phyloP scores from a whole-genome alignment of 92 coral and sea anemone species.

The Zoanthus sociatus region DNA sequence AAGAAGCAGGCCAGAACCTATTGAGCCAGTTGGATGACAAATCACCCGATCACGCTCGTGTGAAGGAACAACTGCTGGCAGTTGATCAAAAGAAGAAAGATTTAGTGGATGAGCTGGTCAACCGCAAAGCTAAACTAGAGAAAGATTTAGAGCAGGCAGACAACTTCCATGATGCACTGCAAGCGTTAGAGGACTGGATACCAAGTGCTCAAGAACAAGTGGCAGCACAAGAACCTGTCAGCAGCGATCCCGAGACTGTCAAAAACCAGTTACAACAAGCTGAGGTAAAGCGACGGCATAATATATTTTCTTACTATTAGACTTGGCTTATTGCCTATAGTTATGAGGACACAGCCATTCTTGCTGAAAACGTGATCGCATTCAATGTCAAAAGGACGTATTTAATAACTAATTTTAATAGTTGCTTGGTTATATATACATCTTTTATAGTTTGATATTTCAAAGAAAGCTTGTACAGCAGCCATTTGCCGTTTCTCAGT shows the following conservation, averaged over 20 bases:
- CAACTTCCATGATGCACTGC: slow-evolving; percentile 88
- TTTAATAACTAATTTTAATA: too few species aligned
- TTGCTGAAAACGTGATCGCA: too few species aligned
- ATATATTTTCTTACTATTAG: too few species aligned
- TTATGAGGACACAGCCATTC: too few species aligned
- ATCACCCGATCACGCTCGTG: slow-evolving; percentile 78
- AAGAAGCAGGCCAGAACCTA: slow-evolving; percentile 76
- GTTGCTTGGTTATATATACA: too few species aligned
- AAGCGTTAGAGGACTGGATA: slow-evolving; percentile 82
- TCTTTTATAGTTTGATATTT: too few species aligned
- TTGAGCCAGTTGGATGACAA: slow-evolving; percentile 77
- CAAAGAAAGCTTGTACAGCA: too few species aligned
- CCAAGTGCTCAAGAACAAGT: slow-evolving; percentile 86
- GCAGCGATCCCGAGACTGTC: slow-evolving; percentile 87
- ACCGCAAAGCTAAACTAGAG: slow-evolving; percentile 71
- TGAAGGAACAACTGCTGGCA: slow-evolving; percentile 73
- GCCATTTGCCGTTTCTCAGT: too few species aligned
- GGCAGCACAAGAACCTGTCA: slow-evolving; percentile 87
- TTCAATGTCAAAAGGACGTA: too few species aligned
- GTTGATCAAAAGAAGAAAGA: slow-evolving; percentile 77
- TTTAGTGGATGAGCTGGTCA: slow-evolving; percentile 63
- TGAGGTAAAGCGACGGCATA: slow-evolving; percentile 65
- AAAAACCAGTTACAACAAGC: slow-evolving; percentile 90
- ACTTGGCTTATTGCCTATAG: too few species aligned
- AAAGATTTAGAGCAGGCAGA: slow-evolving; percentile 78